Evolutionary conservation across 1,140 invertebrate species (phyloP).

Genomic region (Brachionus paranguensis): DNA sequence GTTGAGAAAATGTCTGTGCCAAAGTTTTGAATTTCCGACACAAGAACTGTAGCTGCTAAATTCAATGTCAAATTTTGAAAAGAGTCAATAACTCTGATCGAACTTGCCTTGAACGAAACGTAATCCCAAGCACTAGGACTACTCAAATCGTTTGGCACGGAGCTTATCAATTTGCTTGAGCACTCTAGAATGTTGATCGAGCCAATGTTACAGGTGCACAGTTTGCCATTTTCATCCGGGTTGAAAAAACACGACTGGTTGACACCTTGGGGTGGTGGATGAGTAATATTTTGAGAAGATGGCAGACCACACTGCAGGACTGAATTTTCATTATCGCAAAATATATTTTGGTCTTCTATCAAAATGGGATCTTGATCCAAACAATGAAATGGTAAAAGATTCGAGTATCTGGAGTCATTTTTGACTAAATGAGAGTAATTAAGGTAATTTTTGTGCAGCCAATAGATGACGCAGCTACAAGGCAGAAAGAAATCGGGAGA

Average conservation of each 20-base stretch:
- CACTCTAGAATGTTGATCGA: background rate
- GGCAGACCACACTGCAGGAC: background rate
- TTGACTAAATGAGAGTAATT: background rate
- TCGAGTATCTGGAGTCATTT: background rate
- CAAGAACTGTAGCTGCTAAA: background rate
- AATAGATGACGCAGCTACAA: slow-evolving; percentile 22
- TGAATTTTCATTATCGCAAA: background rate
- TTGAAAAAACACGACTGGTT: background rate
- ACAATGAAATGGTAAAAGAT: slow-evolving; percentile 14
- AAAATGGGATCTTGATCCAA: background rate
- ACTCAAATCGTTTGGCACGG: background rate
- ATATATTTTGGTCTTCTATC: background rate
- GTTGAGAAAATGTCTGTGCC: background rate
- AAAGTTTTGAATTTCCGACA: background rate
- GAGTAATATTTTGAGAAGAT: background rate
- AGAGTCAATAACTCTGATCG: background rate
- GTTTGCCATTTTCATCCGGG: background rate
- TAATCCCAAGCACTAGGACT: background rate
- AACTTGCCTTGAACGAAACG: slow-evolving; percentile 14
- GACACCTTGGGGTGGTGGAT: background rate
- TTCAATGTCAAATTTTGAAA: background rate
- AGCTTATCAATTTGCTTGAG: background rate
- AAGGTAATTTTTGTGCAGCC: background rate
- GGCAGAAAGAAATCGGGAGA: background rate
- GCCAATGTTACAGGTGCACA: background rate